Percentiles rank a stretch among this genome's conserved stretches.
Conservation (phyloP, 2,113 vertebrate genomes). For the Chaenogobius annularis region DNA sequence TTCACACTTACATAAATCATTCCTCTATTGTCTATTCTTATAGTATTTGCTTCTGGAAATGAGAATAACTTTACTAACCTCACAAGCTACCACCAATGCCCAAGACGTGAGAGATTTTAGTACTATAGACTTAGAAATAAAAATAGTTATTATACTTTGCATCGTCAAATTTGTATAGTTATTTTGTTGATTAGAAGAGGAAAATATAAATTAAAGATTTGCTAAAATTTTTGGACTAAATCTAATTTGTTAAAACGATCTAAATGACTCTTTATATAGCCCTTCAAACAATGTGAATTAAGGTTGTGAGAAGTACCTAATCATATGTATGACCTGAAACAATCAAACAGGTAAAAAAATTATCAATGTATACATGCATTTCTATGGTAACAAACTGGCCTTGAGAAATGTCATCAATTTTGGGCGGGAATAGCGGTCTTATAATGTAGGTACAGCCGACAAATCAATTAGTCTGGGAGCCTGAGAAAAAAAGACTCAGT, state of each 20-base stretch:
- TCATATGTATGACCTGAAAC: slow-evolving; percentile 11
- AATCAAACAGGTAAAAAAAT: slow-evolving; percentile 11
- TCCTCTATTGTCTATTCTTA: slow-evolving; percentile 24
- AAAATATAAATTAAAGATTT: neutral
- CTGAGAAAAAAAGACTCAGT: slow-evolving; percentile 45
- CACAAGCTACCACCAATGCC: slow-evolving; percentile 50
- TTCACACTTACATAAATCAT: slow-evolving; percentile 46
- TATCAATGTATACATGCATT: slow-evolving; percentile 32
- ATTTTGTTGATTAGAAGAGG: neutral
- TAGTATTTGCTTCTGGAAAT: slow-evolving; percentile 41
- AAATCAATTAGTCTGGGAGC: slow-evolving; percentile 59
- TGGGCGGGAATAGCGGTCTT: slow-evolving; percentile 66
- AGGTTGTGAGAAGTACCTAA: slow-evolving; percentile 12
- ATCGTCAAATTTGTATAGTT: neutral
- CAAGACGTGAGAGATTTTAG: neutral
- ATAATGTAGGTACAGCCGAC: slow-evolving; percentile 48
- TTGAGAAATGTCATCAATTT: slow-evolving; percentile 58
- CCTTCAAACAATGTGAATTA: neutral
- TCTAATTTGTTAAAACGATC: neutral
- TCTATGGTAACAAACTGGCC: slow-evolving; percentile 23
- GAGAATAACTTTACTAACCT: slow-evolving; percentile 46
- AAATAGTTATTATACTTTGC: neutral
- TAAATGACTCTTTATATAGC: neutral
- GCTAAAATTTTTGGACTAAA: neutral
- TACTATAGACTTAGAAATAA: neutral